Evolutionary conservation across 2,113 vertebrate species (phyloP), one percentile per base, ranked within the genome.

Genomic region (Ceyx melanurus): DNA sequence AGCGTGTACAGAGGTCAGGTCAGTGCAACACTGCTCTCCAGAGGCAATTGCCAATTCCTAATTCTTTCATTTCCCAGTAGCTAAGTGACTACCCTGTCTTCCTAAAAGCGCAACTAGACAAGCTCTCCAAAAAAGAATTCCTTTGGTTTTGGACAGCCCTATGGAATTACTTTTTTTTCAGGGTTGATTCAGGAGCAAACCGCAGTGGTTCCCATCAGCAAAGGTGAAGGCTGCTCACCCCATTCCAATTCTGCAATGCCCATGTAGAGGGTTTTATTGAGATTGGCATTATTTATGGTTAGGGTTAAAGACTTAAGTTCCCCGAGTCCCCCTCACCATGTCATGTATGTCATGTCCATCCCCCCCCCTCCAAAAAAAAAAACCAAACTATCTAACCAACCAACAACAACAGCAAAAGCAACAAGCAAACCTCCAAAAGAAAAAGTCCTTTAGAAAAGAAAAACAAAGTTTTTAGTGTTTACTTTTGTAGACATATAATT

Each of bases 151-250:
- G 4, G 40, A 40, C 11, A 57, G 26, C 4, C 9, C 42, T 23
- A 43, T 8, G 9, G 15, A 87, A 87, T 60, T 42, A 76, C 15
- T 85, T 51, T 54, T 31, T 43, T 35, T 51, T 53, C 25, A 42
- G 64, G 35, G 42, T 16, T 86, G 28, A 60, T 62, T 87, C 46
- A 75, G 51, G 21, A 81, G 29, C 46, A 82, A 67, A 75, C 11
- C 74, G 62, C 25, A 31, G 71, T 21, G 57, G 31, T 25, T 86
- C 21, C 73, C 74, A 84, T 12, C 23, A 16, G 77, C 74, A 89
- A 45, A 86, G 84, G 33, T 74, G 43, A 89, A 87, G 12, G 73
- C 33, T 74, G 73, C 37, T 86, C 65, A 83, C 51, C 10, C n/a
- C 26, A n/a, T n/a, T 64, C 50, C 29, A 79, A 0, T 43, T 82